phyloP scores from a whole-genome alignment of 2,797 vertebrate species.

The Poeciliopsis gracilis region DNA sequence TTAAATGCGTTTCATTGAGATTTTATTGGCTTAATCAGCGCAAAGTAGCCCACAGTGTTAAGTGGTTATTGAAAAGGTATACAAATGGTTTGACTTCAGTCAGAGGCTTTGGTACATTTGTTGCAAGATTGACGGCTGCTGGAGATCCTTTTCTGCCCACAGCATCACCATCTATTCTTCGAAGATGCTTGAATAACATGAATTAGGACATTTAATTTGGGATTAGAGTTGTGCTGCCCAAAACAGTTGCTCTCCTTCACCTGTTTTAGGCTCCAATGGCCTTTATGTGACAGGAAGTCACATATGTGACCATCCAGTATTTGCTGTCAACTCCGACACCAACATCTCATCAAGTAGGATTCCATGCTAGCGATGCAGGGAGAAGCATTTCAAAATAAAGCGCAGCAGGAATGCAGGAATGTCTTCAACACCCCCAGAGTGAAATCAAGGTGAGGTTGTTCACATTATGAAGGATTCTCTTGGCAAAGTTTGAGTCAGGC shows the following conservation, averaged over 20 bases:
- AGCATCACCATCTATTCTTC: neutral
- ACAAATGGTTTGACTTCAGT: neutral
- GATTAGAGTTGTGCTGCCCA: no score
- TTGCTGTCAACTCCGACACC: conserved; percentile 9
- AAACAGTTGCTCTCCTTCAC: no score
- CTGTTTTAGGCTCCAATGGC: no score
- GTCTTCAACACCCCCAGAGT: neutral
- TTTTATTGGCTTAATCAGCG: neutral
- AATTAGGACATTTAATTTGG: neutral
- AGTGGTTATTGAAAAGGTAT: neutral
- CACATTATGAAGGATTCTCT: neutral
- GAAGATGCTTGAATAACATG: neutral
- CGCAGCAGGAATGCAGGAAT: neutral
- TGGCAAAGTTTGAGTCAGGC: neutral
- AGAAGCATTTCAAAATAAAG: neutral
- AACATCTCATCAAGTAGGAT: neutral
- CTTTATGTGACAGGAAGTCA: no score
- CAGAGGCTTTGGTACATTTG: neutral
- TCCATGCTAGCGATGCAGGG: neutral
- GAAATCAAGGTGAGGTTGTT: conserved; percentile 1
- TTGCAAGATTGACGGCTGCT: neutral
- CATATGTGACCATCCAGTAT: no score
- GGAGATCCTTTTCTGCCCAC: neutral
- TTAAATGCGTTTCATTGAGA: neutral
- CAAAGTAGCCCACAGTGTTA: neutral